These are phyloP conservation scores for Pogonophryne albipinna DNA, from an alignment of 2,797 vertebrate genomes.

Conservation along the genomic window DNA sequence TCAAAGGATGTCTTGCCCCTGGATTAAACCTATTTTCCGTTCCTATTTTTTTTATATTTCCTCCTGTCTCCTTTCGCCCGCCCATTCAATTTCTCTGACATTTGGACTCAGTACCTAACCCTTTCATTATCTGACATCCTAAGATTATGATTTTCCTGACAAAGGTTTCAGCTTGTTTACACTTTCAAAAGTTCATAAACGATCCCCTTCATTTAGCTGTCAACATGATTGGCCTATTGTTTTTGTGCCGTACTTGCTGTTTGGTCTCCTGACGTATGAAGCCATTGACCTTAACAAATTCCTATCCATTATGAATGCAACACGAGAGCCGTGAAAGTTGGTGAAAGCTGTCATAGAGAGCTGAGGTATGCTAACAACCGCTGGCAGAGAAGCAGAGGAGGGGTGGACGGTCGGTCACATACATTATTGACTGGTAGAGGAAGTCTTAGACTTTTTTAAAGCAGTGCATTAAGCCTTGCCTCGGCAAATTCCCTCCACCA, in stretches of 20 bases:
- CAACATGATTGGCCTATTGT: slow-evolving; percentile 67
- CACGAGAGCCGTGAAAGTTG: slow-evolving; percentile 54
- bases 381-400: slow-evolving; percentile 41
- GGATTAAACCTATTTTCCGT: slow-evolving; percentile 40
- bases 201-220: slow-evolving; percentile 63
- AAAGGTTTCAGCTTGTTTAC: slow-evolving; percentile 69
- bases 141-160: slow-evolving; percentile 65
- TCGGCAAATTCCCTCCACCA: slow-evolving; percentile 44
- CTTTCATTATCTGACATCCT: slow-evolving; percentile 62
- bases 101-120: slow-evolving; percentile 57
- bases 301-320: slow-evolving; percentile 75
- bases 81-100: slow-evolving; percentile 56
- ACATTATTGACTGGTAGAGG: slow-evolving; percentile 75
- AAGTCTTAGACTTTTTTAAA: slow-evolving; percentile 55
- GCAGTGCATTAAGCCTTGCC: slow-evolving; percentile 66
- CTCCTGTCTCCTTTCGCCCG: slow-evolving; percentile 10
- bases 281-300: slow-evolving; percentile 75
- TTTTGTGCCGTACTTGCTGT: slow-evolving; percentile 15
- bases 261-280: slow-evolving; percentile 55
- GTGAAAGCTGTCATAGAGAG: slow-evolving; percentile 50
- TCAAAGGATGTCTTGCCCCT: slow-evolving; percentile 19
- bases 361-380: slow-evolving; percentile 64
- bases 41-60: slow-evolving; percentile 36
- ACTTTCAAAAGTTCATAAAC: slow-evolving; percentile 66
- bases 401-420: slow-evolving; percentile 44